Percentiles rank a stretch among this genome's conserved stretches.
phyloP scores from a whole-genome alignment of 2,113 vertebrate species.

The Gnathonemus echidnorhynchus region DNA sequence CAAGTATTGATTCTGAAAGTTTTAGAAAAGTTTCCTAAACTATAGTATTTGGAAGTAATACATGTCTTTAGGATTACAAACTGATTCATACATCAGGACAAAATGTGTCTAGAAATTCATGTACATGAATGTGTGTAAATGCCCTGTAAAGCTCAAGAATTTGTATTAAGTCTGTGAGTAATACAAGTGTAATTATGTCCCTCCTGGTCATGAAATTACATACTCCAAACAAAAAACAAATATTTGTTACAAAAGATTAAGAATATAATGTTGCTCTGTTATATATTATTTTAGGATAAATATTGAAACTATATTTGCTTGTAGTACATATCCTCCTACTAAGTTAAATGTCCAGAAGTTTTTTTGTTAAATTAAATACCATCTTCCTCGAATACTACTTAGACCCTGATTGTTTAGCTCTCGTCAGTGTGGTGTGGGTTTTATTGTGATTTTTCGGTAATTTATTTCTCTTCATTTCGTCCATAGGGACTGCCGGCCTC shows the following conservation, averaged over 20 bases:
- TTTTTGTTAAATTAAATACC: not conserved
- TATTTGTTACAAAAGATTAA: not conserved
- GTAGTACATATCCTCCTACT: not conserved
- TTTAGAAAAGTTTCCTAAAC: not conserved
- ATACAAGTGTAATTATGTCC: not conserved
- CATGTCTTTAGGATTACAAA: not conserved
- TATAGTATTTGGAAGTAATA: not conserved
- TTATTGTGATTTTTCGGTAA: not conserved
- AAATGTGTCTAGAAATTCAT: not conserved
- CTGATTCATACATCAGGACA: not conserved
- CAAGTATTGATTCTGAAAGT: not conserved
- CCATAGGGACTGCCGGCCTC: conserved; percentile 28
- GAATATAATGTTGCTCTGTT: not conserved
- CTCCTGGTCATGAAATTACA: not conserved
- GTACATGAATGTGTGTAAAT: not conserved
- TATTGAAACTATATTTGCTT: not conserved
- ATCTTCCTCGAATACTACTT: not conserved
- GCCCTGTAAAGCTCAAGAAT: not conserved
- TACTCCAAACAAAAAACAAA: not conserved
- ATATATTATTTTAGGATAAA: not conserved
- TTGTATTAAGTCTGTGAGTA: not conserved
- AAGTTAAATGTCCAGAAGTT: not conserved
- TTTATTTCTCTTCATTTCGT: conserved; percentile 25
- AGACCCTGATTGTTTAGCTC: too few species aligned
- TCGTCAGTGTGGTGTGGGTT: not conserved